These are phyloP conservation scores for Tichodroma muraria DNA, from an alignment of 2,113 vertebrate genomes.

Conservation along the genomic window DNA sequence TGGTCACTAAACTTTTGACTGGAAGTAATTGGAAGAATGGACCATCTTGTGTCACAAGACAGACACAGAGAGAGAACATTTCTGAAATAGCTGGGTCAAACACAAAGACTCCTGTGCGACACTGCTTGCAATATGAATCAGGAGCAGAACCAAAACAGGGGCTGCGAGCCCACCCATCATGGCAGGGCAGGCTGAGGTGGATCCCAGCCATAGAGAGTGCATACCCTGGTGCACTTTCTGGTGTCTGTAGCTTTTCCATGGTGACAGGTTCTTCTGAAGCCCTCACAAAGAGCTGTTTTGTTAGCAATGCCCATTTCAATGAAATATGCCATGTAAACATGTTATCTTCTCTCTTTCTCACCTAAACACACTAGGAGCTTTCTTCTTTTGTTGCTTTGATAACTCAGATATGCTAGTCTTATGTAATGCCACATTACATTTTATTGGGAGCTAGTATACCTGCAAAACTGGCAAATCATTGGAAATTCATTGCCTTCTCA, in stretches of 20 bases:
- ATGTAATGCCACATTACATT: not conserved
- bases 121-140: not conserved
- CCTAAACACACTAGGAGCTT: not conserved
- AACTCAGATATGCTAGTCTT: not conserved
- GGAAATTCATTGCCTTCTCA: not conserved
- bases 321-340: not conserved
- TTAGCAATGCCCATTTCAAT: not conserved
- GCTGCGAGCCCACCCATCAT: not conserved
- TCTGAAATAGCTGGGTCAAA: not conserved
- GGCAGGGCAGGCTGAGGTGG: not conserved
- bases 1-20: not conserved
- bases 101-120: not conserved
- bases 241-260: not conserved
- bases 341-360: not conserved
- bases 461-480: not conserved
- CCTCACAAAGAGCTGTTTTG: not conserved
- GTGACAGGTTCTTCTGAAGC: conserved; percentile 2
- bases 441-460: not conserved
- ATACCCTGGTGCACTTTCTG: not conserved
- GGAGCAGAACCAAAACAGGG: not conserved
- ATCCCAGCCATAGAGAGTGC: not conserved
- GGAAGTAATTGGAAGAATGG: not conserved
- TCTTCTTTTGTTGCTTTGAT: not conserved
- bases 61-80: not conserved
- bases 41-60: not conserved